Conservation (phyloP, 2,888 invertebrate genomes). For the Myathropa florea region DNA sequence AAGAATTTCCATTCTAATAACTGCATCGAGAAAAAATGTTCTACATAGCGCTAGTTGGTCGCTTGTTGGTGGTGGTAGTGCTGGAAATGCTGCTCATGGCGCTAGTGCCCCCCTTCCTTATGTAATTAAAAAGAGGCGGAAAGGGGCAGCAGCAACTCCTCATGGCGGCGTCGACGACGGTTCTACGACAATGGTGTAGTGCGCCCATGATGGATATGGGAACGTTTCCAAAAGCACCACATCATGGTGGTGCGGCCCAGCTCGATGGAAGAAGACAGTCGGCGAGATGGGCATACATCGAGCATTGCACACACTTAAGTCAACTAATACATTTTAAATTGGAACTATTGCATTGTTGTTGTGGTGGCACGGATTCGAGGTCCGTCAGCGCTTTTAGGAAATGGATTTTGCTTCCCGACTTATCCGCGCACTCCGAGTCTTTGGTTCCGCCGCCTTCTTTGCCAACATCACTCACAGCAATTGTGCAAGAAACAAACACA, state of each 20-base stretch:
- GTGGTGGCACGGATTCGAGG: background rate
- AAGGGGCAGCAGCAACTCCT: slow-evolving; percentile 42
- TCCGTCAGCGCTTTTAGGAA: slow-evolving; percentile 57
- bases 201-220: slow-evolving; percentile 60
- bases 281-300: slow-evolving; percentile 26
- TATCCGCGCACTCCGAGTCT: background rate
- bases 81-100: slow-evolving; percentile 62
- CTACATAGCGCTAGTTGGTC: slow-evolving; percentile 53
- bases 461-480: slow-evolving; percentile 32
- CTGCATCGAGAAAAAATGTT: slow-evolving; percentile 21
- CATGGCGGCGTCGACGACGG: slow-evolving; percentile 26
- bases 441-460: slow-evolving; percentile 1
- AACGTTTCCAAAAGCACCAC: slow-evolving; percentile 23
- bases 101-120: slow-evolving; percentile 62
- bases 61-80: slow-evolving; percentile 40
- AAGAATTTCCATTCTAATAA: slow-evolving; percentile 58
- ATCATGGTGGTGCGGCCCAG: background rate
- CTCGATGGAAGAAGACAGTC: background rate
- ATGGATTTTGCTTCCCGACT: slow-evolving; percentile 44
- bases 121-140: slow-evolving; percentile 63
- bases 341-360: slow-evolving; percentile 29
- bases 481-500: slow-evolving; percentile 38
- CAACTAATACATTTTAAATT: slow-evolving; percentile 60
- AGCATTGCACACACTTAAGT: slow-evolving; percentile 40
- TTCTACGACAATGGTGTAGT: slow-evolving; percentile 48